Percentiles rank a stretch among this genome's conserved stretches.
These are phyloP conservation scores for Rhinoraja longicauda DNA, from an alignment of 2,797 vertebrate genomes.

Conservation along the genomic window DNA sequence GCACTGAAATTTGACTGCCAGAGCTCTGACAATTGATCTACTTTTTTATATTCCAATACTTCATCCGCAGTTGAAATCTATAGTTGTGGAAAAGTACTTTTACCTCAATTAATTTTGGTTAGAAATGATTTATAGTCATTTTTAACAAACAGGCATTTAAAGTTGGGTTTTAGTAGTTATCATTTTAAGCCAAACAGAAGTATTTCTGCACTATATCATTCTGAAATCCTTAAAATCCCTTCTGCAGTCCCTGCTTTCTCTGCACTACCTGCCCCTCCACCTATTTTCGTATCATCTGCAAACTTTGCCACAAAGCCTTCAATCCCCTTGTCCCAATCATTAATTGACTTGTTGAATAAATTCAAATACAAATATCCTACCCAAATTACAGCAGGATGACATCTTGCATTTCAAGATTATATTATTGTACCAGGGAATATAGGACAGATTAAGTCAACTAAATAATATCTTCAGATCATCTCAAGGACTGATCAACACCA, in stretches of 20 bases:
- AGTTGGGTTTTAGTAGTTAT: not conserved
- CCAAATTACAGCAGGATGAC: not conserved
- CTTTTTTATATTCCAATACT: not conserved
- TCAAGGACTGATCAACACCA: not conserved
- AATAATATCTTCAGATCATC: not conserved
- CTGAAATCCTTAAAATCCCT: not conserved
- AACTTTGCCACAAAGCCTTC: too few species aligned
- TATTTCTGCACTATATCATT: not conserved
- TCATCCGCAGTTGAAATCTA: not conserved
- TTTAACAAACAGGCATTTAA: not conserved
- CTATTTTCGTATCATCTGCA: too few species aligned
- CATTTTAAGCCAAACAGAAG: conserved; percentile 10
- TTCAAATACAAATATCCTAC: not conserved
- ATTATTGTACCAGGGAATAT: not conserved
- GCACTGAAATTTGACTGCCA: not conserved
- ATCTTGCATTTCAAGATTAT: not conserved
- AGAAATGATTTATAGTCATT: not conserved
- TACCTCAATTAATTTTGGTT: not conserved
- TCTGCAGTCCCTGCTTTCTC: too few species aligned
- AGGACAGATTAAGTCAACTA: not conserved
- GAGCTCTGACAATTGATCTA: not conserved
- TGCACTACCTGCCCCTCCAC: too few species aligned
- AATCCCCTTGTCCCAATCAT: too few species aligned
- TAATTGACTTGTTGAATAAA: too few species aligned
- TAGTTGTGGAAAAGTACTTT: not conserved